phyloP scores from a whole-genome alignment of 1,140 invertebrate genomes.

The Leptonema lineaticorne region DNA sequence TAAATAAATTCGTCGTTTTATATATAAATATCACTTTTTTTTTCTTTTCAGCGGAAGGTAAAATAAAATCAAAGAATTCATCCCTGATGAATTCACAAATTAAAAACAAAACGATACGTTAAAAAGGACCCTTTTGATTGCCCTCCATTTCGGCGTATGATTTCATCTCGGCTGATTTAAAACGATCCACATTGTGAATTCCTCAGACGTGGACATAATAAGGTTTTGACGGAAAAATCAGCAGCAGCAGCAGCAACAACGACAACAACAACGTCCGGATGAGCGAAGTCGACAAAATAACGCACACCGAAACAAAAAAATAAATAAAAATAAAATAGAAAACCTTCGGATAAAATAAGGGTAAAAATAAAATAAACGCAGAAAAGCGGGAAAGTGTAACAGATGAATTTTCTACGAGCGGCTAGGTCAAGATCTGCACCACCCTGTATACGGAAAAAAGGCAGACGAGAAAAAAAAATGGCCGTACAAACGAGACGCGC shows the following conservation, averaged over 20 bases:
- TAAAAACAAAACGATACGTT: slow-evolving; percentile 4
- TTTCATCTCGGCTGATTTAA: slow-evolving; percentile 1
- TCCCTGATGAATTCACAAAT: neutral
- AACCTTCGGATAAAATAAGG: too few relatives aligned
- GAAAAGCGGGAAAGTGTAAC: slow-evolving; percentile 13
- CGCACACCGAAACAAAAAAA: too few relatives aligned
- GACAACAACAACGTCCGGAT: too few relatives aligned
- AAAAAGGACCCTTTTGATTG: neutral
- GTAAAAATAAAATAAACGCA: slow-evolving; percentile 4
- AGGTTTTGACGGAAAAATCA: slow-evolving; percentile 1
- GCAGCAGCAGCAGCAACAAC: neutral
- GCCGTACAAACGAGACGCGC: slow-evolving; percentile 31
- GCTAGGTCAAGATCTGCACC: slow-evolving; percentile 21
- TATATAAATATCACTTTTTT: too few relatives aligned
- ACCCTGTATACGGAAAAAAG: too few relatives aligned
- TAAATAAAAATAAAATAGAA: slow-evolving; percentile 12
- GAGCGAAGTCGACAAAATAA: too few relatives aligned
- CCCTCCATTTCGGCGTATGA: neutral
- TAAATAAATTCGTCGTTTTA: too few relatives aligned
- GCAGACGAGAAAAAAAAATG: slow-evolving; percentile 6
- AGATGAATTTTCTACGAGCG: slow-evolving; percentile 28
- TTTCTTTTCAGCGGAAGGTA: too few relatives aligned
- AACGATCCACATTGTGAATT: neutral
- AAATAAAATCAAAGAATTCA: too few relatives aligned
- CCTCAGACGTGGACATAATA: neutral